phyloP scores from a whole-genome alignment of 2,888 invertebrate genomes.

The Caenorhabditis sp. region DNA sequence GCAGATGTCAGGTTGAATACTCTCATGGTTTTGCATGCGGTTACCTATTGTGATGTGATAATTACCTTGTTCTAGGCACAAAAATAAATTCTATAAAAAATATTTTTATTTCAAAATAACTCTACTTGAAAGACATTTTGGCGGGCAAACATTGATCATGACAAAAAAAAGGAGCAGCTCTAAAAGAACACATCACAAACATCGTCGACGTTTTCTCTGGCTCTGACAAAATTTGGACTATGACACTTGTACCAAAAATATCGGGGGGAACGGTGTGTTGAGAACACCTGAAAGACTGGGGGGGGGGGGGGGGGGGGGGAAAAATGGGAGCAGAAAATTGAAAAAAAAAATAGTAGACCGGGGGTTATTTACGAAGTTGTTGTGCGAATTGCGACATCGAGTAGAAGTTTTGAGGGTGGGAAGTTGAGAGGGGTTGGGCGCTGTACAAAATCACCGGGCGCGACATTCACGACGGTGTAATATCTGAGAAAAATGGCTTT shows the following conservation, averaged over 20 bases:
- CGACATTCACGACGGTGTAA: constrained; percentile 38
- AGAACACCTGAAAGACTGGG: background rate
- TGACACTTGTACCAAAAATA: too few species aligned
- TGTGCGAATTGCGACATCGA: background rate
- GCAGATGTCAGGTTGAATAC: too few species aligned
- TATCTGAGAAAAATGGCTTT: constrained; percentile 15
- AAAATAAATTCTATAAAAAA: too few species aligned
- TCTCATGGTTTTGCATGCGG: too few species aligned
- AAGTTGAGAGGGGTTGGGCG: constrained; percentile 14
- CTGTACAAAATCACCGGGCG: constrained; percentile 42
- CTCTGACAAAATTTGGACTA: background rate
- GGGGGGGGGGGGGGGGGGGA: too few species aligned
- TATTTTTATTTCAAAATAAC: too few species aligned
- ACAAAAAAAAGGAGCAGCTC: background rate
- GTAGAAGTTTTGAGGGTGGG: background rate
- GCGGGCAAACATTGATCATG: background rate
- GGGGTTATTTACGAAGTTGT: background rate
- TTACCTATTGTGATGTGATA: too few species aligned
- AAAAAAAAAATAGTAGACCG: background rate
- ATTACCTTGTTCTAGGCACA: too few species aligned
- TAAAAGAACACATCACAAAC: background rate
- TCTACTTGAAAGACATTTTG: background rate
- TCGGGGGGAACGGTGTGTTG: too few species aligned
- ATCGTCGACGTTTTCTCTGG: too few species aligned
- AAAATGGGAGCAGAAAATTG: too few species aligned